Conservation (phyloP, 2,888 invertebrate genomes). For the Andrena fulva region DNA sequence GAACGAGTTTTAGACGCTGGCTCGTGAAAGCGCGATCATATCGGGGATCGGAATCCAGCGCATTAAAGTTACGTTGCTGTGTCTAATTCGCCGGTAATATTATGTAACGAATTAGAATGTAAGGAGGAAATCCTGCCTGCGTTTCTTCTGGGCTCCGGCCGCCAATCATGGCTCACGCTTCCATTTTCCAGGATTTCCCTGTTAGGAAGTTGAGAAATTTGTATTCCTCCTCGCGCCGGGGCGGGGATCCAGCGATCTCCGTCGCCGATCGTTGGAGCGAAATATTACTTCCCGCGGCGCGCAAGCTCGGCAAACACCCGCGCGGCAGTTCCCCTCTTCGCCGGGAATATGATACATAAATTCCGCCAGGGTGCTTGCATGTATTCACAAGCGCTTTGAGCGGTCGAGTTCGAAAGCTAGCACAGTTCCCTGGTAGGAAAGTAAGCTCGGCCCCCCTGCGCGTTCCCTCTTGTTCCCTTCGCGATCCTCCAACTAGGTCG, state of each 20-base stretch:
- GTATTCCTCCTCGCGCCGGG: background rate
- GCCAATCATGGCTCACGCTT: conserved; percentile 30
- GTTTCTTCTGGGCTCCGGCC: conserved; percentile 41
- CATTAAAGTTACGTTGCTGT: conserved; percentile 48
- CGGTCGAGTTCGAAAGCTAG: conserved; percentile 47
- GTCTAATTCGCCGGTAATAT: conserved; percentile 51
- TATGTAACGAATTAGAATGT: conserved; percentile 55
- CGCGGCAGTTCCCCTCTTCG: conserved; percentile 28
- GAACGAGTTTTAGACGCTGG: conserved; percentile 39
- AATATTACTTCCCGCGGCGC: conserved; percentile 44
- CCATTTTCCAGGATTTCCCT: conserved; percentile 30
- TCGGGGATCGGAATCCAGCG: conserved; percentile 45
- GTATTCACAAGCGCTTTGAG: conserved; percentile 54
- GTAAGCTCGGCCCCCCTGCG: conserved; percentile 35
- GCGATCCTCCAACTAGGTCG: conserved; percentile 43
- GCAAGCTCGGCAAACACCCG: conserved; percentile 34
- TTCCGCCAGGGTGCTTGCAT: conserved; percentile 42
- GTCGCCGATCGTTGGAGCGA: conserved; percentile 38
- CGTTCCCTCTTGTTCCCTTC: conserved; percentile 20
- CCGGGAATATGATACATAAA: conserved; percentile 51
- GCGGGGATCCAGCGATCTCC: background rate
- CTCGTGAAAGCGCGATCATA: conserved; percentile 57
- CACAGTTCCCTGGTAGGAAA: conserved; percentile 28
- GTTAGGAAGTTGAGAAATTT: background rate
- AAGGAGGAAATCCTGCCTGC: conserved; percentile 52